Conservation (phyloP, 2,113 vertebrate species). For the Drymodes brunneopygia region DNA sequence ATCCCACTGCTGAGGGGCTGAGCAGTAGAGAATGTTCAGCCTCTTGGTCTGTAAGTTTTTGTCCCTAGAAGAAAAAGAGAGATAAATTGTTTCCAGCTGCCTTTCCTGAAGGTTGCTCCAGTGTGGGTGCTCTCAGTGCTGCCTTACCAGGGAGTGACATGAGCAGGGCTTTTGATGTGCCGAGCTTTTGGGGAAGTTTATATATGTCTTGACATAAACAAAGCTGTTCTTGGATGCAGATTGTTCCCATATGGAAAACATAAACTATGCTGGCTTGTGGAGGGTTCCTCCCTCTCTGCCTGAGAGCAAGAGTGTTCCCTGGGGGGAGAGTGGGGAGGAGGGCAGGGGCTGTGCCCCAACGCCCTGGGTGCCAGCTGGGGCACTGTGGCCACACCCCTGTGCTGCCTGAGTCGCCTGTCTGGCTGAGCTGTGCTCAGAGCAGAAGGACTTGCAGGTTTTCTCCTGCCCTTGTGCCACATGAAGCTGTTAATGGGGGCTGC, state of each 20-base stretch:
- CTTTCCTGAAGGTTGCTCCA: background rate
- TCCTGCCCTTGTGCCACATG: background rate
- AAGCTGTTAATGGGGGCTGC: background rate
- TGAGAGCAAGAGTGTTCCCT: background rate
- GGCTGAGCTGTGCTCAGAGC: background rate
- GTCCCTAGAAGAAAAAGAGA: slow-evolving; percentile 3
- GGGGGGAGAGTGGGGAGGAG: background rate
- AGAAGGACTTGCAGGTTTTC: background rate
- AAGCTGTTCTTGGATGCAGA: slow-evolving; percentile 34
- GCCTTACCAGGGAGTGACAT: slow-evolving; percentile 5
- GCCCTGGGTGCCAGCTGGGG: background rate
- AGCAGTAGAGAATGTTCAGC: background rate
- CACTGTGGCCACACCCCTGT: background rate
- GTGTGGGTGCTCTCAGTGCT: background rate
- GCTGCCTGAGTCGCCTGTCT: background rate
- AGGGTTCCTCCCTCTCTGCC: background rate
- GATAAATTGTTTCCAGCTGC: slow-evolving; percentile 33
- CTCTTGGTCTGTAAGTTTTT: background rate
- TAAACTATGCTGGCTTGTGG: background rate
- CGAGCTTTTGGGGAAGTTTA: background rate
- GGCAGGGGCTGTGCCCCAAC: background rate
- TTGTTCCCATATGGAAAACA: slow-evolving; percentile 57
- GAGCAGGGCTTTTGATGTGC: slow-evolving; percentile 34
- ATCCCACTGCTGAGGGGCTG: background rate
- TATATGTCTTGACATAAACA: slow-evolving; percentile 41